A percentile compares a stretch with the other conserved stretches of the same genome.
Evolutionary conservation across 2,888 invertebrate species (phyloP).

Genomic region (Cephus nigrinus): DNA sequence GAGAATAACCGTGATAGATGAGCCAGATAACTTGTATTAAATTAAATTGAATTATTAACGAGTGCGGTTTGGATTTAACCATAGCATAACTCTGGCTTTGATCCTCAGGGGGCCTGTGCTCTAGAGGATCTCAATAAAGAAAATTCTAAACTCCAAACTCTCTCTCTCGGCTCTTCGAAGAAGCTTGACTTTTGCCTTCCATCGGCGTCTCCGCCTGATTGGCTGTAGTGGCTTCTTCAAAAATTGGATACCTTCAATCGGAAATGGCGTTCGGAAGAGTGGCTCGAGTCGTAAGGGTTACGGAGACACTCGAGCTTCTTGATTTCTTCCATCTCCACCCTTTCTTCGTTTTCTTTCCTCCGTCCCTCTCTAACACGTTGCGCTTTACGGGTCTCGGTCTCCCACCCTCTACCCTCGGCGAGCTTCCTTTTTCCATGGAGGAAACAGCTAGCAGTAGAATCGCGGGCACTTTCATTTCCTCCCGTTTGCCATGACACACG

Average conservation of each 20-base stretch:
- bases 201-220: neutral
- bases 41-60: too few relatives aligned
- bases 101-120: too few relatives aligned
- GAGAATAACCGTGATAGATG: too few relatives aligned
- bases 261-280: too few relatives aligned
- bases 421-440: slow-evolving; percentile 7
- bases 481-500: neutral
- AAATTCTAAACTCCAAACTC: too few relatives aligned
- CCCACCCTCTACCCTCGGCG: neutral
- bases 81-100: too few relatives aligned
- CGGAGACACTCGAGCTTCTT: neutral
- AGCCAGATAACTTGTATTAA: too few relatives aligned
- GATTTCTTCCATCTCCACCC: neutral
- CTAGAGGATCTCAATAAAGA: too few relatives aligned
- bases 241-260: too few relatives aligned
- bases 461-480: slow-evolving; percentile 6
- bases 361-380: neutral
- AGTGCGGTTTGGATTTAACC: too few relatives aligned
- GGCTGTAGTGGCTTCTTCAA: neutral
- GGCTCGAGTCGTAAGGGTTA: neutral
- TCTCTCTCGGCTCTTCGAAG: too few relatives aligned
- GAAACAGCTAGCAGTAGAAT: slow-evolving; percentile 10
- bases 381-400: neutral
- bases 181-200: neutral
- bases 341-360: neutral